phyloP scores from a whole-genome alignment of 2,888 invertebrate species.

The Athalia rosae region DNA sequence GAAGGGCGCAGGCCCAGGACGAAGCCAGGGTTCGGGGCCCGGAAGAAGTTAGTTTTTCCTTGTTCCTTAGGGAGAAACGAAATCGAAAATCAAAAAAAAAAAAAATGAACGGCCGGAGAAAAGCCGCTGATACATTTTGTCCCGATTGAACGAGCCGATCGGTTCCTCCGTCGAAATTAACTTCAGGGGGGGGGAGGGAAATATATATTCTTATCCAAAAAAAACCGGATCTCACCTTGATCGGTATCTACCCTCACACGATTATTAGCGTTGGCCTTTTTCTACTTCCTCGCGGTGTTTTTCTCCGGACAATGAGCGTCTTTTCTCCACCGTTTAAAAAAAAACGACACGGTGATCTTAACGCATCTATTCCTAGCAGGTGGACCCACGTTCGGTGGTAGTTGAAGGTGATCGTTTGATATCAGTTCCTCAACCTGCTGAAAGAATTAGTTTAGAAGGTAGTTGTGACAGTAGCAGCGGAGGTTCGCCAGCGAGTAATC shows the following conservation, averaged over 20 bases:
- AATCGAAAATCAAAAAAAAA: constrained; percentile 44
- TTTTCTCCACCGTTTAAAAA: not conserved
- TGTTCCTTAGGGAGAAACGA: constrained; percentile 51
- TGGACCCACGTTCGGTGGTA: constrained; percentile 56
- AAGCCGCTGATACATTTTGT: not conserved
- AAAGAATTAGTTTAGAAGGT: constrained; percentile 66
- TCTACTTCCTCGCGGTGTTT: not conserved
- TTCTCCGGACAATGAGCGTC: not conserved
- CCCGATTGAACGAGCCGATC: not conserved
- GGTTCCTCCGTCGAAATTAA: too few species aligned
- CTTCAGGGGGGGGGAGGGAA: too few species aligned
- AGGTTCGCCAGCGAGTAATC: constrained; percentile 76
- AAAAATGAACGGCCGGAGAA: not conserved
- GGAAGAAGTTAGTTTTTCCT: constrained; percentile 58
- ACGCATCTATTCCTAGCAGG: constrained; percentile 57
- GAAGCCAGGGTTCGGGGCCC: constrained; percentile 75
- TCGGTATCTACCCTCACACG: not conserved
- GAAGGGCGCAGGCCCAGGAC: constrained; percentile 91
- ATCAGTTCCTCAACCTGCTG: constrained; percentile 55
- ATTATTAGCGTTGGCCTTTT: not conserved
- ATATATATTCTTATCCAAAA: too few species aligned
- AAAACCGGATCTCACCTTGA: too few species aligned
- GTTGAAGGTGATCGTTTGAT: constrained; percentile 54
- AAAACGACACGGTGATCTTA: constrained; percentile 49
- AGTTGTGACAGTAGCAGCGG: constrained; percentile 80